Evolutionary conservation across 2,797 vertebrate species (phyloP), one percentile per base, ranked within the genome.

Genomic region (Rousettus madagascariensis): DNA sequence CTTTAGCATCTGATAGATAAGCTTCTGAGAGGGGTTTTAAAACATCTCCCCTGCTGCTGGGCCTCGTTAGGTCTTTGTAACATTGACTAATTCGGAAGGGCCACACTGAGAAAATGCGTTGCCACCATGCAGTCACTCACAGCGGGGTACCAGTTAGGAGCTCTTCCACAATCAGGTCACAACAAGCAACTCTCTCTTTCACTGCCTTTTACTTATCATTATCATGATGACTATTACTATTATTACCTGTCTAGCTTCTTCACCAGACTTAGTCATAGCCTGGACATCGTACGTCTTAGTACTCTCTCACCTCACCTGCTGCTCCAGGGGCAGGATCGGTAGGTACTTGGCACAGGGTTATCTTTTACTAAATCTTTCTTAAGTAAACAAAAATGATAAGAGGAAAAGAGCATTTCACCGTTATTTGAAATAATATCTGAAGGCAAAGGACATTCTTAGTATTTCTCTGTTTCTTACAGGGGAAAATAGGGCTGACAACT

Each of bases 391-490:
- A 82, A 77, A 66, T 46, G 22, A 68, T 49, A 59, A 30, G 33
- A 66, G 6, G 16, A 90, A 8, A 13, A 17, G 28, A 66, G 43
- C 41, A 49, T 71, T 66, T 68, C 36, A 53, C 6, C 4, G 24
- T 49, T 68, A 51, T 30, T 77, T 89, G 83, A 71, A 84, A 80
- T 79, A 28, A 20, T 49, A 28, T 71, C 46, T 43, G 46, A 85
- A 90, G 36, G 59, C 19, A 33, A 71, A 26, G 15, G 8, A 17
- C 17, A 90, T 66, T 66, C 28, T 82, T 80, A 63, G 24, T 49
- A 69, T 74, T 79, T 83, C n/a, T 46, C 53, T 92, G 3, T 92
- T 93, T 94, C 71, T 84, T 80, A 20, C 24, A 38, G 13, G 15
- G 36, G 12, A 43, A 87, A 78, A 87, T 1, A 80, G 30, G 15